Base-by-base conservation (phyloP, 2,888 invertebrate species). In the Dyspetes luteomarginatus region DNA sequence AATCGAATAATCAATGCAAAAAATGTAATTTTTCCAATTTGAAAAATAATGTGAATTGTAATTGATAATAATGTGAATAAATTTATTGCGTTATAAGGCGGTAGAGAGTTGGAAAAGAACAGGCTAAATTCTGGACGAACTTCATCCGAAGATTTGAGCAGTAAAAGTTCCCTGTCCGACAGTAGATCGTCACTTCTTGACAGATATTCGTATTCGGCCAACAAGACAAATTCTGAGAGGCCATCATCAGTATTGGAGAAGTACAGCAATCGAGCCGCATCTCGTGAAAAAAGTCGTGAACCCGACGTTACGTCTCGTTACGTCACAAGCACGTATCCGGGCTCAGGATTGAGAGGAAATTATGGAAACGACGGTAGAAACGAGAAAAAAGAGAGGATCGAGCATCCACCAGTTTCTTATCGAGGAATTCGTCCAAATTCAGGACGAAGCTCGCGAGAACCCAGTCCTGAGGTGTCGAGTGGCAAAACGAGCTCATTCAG, bases 401-500 rank as follows among this genome's bases (percentile, higher is more conserved):
- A 90, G 30, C 92, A 93, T 88, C 92, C 93, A 22, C 92, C 92
- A 15, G 89, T 92, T 0, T 91, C 93, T 1, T 95, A 94, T 86
- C 92, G 93, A 77, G 86, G 86, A 75, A 75, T 87, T 68, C 88
- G 89, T 19, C 80, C 86, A 12, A 89, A 86, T 84, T 88, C 86
- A 85, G 91, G 58, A 43, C 89, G 92, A 71, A 89, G 91, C 82
- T 93, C 93, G 58, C 93, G 94, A 83, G 95, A 95, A 88, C 93
- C 93, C 12, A 95, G 94, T 88, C 94, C 94, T 26, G 91, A 91
- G 79, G 85, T 88, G 62, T 83, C 84, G 71, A 82, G 82, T 62
- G 82, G 83, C 19, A 91, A 91, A 82, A 83, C 85, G 9, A 86
- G 85, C 69, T 85, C 88, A 48, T 90, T 85, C 69, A 85, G 86